Evolutionary conservation across 2,888 invertebrate genomes (phyloP), one percentile per base, ranked within the genome.

Genomic region (Leptinotarsa tumamoca): DNA sequence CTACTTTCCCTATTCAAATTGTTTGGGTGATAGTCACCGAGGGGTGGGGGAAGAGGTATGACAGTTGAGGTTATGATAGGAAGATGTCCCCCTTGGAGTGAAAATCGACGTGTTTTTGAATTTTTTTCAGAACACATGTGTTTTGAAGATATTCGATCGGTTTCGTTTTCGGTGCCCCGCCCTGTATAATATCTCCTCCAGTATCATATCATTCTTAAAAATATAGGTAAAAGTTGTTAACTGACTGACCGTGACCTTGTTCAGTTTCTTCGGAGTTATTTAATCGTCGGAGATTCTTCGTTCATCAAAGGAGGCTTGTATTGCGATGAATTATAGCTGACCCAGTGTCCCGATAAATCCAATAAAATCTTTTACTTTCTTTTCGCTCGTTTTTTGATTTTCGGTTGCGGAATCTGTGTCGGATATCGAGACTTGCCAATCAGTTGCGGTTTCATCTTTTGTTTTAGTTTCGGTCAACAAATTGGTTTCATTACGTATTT

Each of bases 321-420:
- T 49, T 23, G 49, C 58, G 61, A 69, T 52, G 51, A 58, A 58
- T 70, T 49, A 5, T 18, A 70, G 58, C 49, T 70, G 70, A 70
- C 70, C 70, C 70, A 70, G 58, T 70, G 58, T 70, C 58, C 70
- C 58, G 58, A 10, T 58, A 58, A 70, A 69, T 69, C n/a, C 33
- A 54, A 69, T 69, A 58, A 49, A 21, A 61, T 70, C 52, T 61
- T 54, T 69, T 70, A 70, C 70, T 70, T 70, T 70, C 70, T 70
- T 58, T 21, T 70, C 61, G 49, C n/a, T 70, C 43, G 49, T n/a
- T 51, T 68, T 52, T 54, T 51, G 2, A 15, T 21, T 27, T 17
- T 5, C 63, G 33, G 17, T 63, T n/a, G n/a, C n/a, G 33, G 43
- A 63, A 63, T 63, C 33, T 33, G 63, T 63, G 43, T 7, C 43